phyloP scores from a whole-genome alignment of 2,113 vertebrate genomes.

The Gasterosteus nipponicus region DNA sequence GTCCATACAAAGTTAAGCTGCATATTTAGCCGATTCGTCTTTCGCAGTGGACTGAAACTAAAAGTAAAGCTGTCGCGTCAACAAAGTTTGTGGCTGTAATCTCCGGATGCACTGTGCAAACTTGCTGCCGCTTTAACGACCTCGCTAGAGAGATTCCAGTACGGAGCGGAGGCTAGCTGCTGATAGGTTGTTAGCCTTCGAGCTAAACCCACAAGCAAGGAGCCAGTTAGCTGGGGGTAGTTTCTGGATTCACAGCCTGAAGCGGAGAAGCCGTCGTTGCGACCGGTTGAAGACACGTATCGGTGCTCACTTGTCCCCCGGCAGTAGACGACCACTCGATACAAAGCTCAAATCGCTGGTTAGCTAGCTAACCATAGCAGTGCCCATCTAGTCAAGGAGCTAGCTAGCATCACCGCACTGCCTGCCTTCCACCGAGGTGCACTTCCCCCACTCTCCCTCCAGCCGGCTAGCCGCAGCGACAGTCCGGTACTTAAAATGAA shows the following conservation, averaged over 20 bases:
- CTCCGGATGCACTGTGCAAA: constrained; percentile 52
- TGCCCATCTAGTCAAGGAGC: constrained; percentile 49
- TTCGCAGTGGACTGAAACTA: constrained; percentile 14
- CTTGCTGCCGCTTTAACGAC: constrained; percentile 51
- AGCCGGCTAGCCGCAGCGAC: constrained; percentile 77
- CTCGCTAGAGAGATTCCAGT: constrained; percentile 65
- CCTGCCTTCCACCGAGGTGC: constrained; percentile 73
- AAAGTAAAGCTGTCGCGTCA: constrained; percentile 12
- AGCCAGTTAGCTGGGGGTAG: not conserved
- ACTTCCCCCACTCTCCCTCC: constrained; percentile 81
- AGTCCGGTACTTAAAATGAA: constrained; percentile 82
- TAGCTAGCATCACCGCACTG: constrained; percentile 68
- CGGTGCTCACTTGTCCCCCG: constrained; percentile 18
- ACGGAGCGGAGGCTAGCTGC: constrained; percentile 48
- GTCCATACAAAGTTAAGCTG: constrained; percentile 57
- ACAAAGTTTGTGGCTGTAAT: constrained; percentile 33
- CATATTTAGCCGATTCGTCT: constrained; percentile 38
- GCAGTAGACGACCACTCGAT: constrained; percentile 19
- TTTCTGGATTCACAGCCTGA: constrained; percentile 8
- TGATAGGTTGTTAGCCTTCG: constrained; percentile 37
- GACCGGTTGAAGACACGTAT: constrained; percentile 18
- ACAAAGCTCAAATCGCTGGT: constrained; percentile 38
- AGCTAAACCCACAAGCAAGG: constrained; percentile 42
- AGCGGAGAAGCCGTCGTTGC: constrained; percentile 8
- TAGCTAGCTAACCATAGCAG: constrained; percentile 45